Conservation (phyloP, 2,888 invertebrate species). For the Zeuzera pyrina region DNA sequence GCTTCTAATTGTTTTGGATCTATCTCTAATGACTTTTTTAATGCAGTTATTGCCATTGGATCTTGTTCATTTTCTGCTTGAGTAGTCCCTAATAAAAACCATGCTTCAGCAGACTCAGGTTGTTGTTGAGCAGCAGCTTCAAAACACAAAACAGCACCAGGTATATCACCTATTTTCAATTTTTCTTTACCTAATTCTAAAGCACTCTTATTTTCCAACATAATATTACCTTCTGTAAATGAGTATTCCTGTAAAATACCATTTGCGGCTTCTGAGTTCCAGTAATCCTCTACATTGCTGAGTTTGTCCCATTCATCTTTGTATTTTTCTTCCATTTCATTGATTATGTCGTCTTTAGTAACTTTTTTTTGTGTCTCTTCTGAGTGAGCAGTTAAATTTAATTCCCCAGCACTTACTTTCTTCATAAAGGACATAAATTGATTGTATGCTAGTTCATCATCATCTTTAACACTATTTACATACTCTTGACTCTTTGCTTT, state of each 20-base stretch:
- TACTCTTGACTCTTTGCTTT: slow-evolving; percentile 73
- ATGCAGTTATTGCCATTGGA: slow-evolving; percentile 91
- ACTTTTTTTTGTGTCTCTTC: slow-evolving; percentile 47
- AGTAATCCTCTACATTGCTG: slow-evolving; percentile 76
- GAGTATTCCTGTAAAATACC: slow-evolving; percentile 77
- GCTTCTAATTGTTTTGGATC: slow-evolving; percentile 87
- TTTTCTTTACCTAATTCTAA: slow-evolving; percentile 89
- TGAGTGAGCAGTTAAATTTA: slow-evolving; percentile 57
- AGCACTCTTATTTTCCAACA: slow-evolving; percentile 83
- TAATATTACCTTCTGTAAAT: slow-evolving; percentile 90
- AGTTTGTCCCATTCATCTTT: slow-evolving; percentile 87
- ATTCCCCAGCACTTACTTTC: slow-evolving; percentile 79
- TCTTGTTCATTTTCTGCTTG: slow-evolving; percentile 99
- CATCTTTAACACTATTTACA: slow-evolving; percentile 70
- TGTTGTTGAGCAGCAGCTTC: slow-evolving; percentile 94
- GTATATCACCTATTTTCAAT: slow-evolving; percentile 89
- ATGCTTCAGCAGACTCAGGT: slow-evolving; percentile 84
- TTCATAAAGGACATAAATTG: slow-evolving; percentile 91
- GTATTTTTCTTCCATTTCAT: slow-evolving; percentile 74
- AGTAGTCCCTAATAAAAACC: slow-evolving; percentile 90
- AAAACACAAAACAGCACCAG: slow-evolving; percentile 96
- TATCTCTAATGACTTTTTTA: slow-evolving; percentile 86
- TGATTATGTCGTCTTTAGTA: slow-evolving; percentile 51
- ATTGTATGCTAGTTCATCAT: slow-evolving; percentile 81
- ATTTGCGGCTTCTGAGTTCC: slow-evolving; percentile 75